Conservation (phyloP, 2,113 vertebrate genomes). For the Penelope pileata region DNA sequence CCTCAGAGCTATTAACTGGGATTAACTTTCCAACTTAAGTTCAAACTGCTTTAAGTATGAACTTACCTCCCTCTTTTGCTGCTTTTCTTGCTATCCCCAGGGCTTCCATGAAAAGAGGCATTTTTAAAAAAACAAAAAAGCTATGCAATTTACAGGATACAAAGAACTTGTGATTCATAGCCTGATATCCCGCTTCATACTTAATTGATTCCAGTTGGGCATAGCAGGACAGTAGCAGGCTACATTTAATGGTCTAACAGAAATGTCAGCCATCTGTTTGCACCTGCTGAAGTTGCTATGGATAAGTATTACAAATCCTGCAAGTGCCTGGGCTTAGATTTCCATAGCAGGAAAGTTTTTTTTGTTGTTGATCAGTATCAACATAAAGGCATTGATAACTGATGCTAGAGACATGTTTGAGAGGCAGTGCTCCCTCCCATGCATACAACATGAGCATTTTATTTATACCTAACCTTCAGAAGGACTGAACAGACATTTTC, state of each 20-base stretch:
- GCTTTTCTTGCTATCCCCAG: not conserved
- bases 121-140: not conserved
- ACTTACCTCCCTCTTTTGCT: not conserved
- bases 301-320: slow-evolving; percentile 35
- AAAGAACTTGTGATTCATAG: slow-evolving; percentile 50
- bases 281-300: slow-evolving; percentile 54
- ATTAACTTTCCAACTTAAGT: not conserved
- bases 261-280: slow-evolving; percentile 74
- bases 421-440: not conserved
- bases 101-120: not conserved
- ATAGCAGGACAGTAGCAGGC: slow-evolving; percentile 24
- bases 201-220: slow-evolving; percentile 51
- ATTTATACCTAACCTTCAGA: slow-evolving; percentile 55
- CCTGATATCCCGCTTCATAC: not conserved
- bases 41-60: not conserved
- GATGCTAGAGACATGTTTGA: not conserved
- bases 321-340: not conserved
- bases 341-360: not conserved
- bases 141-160: slow-evolving; percentile 17
- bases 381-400: not conserved
- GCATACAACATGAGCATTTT: slow-evolving; percentile 26
- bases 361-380: slow-evolving; percentile 13
- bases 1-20: not conserved
- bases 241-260: slow-evolving; percentile 52
- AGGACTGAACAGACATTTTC: slow-evolving; percentile 49